Evolutionary conservation across 2,797 vertebrate species (phyloP).

Genomic region (Sphenopsis melanotis): DNA sequence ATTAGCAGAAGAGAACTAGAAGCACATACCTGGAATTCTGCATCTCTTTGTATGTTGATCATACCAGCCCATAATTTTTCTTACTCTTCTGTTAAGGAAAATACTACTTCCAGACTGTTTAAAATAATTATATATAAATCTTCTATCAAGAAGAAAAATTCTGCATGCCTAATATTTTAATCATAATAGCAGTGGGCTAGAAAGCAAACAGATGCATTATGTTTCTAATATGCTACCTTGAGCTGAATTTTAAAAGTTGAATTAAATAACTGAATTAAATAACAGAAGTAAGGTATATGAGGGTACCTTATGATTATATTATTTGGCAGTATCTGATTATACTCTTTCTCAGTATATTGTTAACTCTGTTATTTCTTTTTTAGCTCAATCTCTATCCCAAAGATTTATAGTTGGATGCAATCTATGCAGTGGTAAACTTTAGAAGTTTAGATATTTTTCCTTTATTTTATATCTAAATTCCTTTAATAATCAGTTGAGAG

Average conservation of each 20-base stretch:
- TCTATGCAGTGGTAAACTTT: not conserved
- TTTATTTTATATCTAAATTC: not conserved
- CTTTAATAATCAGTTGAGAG: not conserved
- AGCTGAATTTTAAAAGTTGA: not conserved
- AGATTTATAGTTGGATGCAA: not conserved
- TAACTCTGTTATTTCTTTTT: not conserved
- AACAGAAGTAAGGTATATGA: not conserved
- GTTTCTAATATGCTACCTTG: not conserved
- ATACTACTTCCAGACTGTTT: not conserved
- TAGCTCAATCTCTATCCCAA: not conserved
- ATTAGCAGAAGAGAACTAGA: not conserved
- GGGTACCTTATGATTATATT: not conserved
- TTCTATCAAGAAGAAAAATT: not conserved
- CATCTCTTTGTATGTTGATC: not conserved
- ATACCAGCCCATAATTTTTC: not conserved
- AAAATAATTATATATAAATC: not conserved
- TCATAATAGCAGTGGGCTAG: not conserved
- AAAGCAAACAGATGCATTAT: not conserved
- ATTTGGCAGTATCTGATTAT: not conserved
- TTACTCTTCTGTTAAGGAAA: not conserved
- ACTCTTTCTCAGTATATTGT: not conserved
- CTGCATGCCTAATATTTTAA: rapidly evolving
- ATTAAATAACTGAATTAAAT: not conserved
- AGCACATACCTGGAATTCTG: not conserved
- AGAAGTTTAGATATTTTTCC: not conserved